phyloP scores from a whole-genome alignment of 35 echinoderm and acorn worm species.

The Patiria miniata region DNA sequence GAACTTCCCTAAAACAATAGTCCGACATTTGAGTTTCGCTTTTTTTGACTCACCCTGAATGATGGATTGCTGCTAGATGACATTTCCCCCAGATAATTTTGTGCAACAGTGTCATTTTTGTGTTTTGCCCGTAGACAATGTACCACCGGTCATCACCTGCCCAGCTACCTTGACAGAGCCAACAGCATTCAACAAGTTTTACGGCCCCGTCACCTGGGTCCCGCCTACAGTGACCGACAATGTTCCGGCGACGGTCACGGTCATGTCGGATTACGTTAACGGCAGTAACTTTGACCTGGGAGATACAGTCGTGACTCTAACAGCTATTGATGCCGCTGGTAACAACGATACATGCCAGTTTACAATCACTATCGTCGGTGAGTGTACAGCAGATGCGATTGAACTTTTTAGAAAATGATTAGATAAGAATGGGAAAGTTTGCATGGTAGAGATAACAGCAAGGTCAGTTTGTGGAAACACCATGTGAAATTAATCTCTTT shows the following conservation, averaged over 20 bases:
- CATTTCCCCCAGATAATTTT: no score
- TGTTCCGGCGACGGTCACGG: neutral
- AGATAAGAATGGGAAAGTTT: no score
- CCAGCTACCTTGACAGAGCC: neutral
- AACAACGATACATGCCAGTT: neutral
- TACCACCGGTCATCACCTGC: neutral
- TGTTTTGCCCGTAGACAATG: neutral
- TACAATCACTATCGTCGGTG: neutral
- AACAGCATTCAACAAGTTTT: slow-evolving; percentile 1
- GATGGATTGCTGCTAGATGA: no score
- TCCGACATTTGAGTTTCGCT: no score
- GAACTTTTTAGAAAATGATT: no score
- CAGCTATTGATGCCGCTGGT: neutral
- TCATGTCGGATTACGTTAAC: neutral
- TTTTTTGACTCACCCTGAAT: no score
- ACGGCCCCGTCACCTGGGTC: neutral
- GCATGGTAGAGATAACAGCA: no score
- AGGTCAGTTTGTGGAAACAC: no score
- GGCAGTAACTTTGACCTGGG: neutral
- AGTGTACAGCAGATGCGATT: neutral
- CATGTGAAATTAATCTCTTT: no score
- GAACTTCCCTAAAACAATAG: no score
- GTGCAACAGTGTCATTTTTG: neutral
- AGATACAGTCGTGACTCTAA: neutral
- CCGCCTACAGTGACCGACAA: neutral